A percentile compares a stretch with the other conserved stretches of the same genome.
Evolutionary conservation across 1,140 invertebrate species (phyloP).

Genomic region (Sycophila sp.): DNA sequence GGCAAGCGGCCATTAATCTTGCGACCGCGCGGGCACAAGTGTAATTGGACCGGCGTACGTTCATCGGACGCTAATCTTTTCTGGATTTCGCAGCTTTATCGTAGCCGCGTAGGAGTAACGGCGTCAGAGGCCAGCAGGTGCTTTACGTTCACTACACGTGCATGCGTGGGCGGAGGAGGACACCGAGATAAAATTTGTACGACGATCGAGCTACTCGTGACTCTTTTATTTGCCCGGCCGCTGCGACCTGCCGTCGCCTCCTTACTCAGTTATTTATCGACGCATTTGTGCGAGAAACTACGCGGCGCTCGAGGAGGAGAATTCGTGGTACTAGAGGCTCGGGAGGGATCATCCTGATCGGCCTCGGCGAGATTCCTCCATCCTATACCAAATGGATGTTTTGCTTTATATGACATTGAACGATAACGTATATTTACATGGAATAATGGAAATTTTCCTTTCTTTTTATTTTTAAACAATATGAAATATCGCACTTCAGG

Average conservation of each 20-base stretch:
- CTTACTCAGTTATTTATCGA: slow-evolving; percentile 8
- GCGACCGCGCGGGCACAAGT: background rate
- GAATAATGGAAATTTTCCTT: no score
- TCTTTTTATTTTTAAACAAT: no score
- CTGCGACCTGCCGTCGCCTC: no score
- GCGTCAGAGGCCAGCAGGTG: background rate
- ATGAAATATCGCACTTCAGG: no score
- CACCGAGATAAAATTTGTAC: slow-evolving; percentile 19
- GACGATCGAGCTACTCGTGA: background rate
- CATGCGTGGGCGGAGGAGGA: background rate
- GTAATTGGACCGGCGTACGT: slow-evolving; percentile 20
- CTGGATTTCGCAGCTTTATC: slow-evolving; percentile 3
- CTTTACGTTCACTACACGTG: slow-evolving; percentile 3
- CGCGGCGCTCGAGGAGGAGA: no score
- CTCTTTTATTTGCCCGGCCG: background rate
- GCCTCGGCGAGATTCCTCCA: no score
- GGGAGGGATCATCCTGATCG: no score
- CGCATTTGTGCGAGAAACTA: background rate
- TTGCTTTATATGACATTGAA: no score
- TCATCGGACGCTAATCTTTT: slow-evolving; percentile 29
- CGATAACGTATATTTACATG: no score
- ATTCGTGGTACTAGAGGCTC: no score
- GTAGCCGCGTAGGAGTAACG: background rate
- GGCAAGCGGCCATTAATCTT: slow-evolving; percentile 18
- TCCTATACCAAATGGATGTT: no score